Percentiles rank a stretch among this genome's conserved stretches.
phyloP scores from a whole-genome alignment of 2,888 invertebrate species.

The Dyspetes luteomarginatus region DNA sequence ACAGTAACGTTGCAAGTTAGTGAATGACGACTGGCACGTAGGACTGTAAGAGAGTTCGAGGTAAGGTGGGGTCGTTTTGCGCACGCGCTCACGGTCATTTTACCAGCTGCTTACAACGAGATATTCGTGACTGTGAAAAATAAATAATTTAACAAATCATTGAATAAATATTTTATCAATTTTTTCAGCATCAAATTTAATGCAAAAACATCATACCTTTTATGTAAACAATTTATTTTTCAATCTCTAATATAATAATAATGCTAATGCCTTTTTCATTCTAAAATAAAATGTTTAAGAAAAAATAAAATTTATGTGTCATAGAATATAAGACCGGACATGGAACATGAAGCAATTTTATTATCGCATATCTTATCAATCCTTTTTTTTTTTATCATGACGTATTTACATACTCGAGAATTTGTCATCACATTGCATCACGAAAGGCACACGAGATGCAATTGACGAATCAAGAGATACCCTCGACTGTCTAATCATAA shows the following conservation, averaged over 20 bases:
- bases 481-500: neutral
- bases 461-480: slow-evolving; percentile 15
- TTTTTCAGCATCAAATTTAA: too few species aligned
- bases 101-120: too few species aligned
- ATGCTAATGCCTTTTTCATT: too few species aligned
- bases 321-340: neutral
- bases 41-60: slow-evolving; percentile 22
- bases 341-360: neutral
- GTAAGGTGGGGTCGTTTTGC: slow-evolving; percentile 47
- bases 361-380: slow-evolving; percentile 18
- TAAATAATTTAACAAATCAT: too few species aligned
- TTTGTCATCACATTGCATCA: slow-evolving; percentile 43
- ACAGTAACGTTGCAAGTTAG: neutral
- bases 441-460: slow-evolving; percentile 27
- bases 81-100: slow-evolving; percentile 56
- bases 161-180: too few species aligned
- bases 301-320: too few species aligned
- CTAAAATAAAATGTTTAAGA: too few species aligned
- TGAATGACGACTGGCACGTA: neutral
- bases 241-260: too few species aligned
- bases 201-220: too few species aligned
- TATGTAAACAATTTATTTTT: too few species aligned
- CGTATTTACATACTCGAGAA: neutral
- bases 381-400: neutral
- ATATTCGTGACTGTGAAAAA: too few species aligned